Evolutionary conservation across 2,113 vertebrate genomes (phyloP).

Genomic region (Pollimyrus isidori): DNA sequence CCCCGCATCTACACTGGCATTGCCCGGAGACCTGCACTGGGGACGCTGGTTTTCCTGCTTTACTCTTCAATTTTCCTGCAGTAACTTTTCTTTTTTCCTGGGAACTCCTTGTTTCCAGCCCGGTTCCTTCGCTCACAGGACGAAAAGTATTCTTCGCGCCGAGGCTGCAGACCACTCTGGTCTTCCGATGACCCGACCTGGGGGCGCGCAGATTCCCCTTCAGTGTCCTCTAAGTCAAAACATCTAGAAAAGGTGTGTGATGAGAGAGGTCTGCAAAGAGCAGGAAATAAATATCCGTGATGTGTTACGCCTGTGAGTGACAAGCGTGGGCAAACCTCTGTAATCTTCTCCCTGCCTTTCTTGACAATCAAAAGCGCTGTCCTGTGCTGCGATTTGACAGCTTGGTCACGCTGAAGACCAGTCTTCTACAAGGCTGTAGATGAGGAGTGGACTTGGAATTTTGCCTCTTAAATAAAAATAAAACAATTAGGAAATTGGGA

Average conservation of each 20-base stretch:
- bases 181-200: conserved; percentile 18
- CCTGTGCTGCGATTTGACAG: conserved; percentile 32
- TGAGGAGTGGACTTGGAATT: conserved; percentile 17
- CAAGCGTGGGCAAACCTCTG: conserved; percentile 32
- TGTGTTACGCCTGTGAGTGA: conserved; percentile 30
- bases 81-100: conserved; percentile 37
- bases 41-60: conserved; percentile 63
- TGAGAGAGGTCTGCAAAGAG: conserved; percentile 25
- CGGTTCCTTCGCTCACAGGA: not conserved
- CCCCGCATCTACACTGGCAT: conserved; percentile 98
- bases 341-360: conserved; percentile 28
- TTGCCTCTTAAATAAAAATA: conserved; percentile 17
- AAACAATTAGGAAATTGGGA: conserved; percentile 17
- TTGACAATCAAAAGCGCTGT: conserved; percentile 26
- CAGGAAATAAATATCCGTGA: conserved; percentile 35
- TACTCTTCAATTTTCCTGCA: conserved; percentile 34
- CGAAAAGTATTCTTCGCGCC: conserved; percentile 29
- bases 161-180: conserved; percentile 27
- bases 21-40: conserved; percentile 84
- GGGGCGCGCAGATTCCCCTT: conserved; percentile 18
- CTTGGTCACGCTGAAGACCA: conserved; percentile 23
- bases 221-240: conserved; percentile 30
- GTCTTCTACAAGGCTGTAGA: conserved; percentile 29
- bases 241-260: conserved; percentile 27
- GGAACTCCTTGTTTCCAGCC: conserved; percentile 40